Conservation (phyloP, 2,113 vertebrate genomes). For the Melanotaenia duboulayi region DNA sequence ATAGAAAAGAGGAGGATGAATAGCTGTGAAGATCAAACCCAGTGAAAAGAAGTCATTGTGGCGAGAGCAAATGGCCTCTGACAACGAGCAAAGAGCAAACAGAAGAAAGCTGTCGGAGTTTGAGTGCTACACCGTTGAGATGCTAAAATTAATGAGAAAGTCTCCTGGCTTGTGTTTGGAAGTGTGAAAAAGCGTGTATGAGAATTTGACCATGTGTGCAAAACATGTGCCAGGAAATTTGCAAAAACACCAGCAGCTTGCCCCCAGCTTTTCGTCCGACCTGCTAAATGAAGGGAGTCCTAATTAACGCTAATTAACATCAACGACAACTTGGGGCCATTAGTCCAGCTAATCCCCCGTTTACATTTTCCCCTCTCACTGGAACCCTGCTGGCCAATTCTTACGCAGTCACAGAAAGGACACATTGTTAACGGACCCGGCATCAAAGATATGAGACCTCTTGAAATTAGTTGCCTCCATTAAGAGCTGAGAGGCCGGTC, state of each 20-base stretch:
- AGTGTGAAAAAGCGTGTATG: constrained; percentile 51
- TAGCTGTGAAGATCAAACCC: constrained; percentile 74
- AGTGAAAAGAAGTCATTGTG: constrained; percentile 72
- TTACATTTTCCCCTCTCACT: constrained; percentile 79
- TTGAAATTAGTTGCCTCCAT: constrained; percentile 70
- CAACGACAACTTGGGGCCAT: constrained; percentile 82
- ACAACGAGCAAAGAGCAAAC: constrained; percentile 75
- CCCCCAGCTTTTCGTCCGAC: constrained; percentile 14
- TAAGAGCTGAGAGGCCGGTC: constrained; percentile 61
- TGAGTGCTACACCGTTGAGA: constrained; percentile 40
- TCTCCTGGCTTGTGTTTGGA: constrained; percentile 12
- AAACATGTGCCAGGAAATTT: constrained; percentile 33
- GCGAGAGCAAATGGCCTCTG: constrained; percentile 71
- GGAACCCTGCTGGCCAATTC: constrained; percentile 82
- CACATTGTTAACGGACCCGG: constrained; percentile 73
- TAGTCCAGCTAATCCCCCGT: constrained; percentile 84
- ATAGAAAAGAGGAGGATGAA: constrained; percentile 60
- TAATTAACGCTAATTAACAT: constrained; percentile 86
- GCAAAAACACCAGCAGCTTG: constrained; percentile 34
- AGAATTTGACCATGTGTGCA: constrained; percentile 28
- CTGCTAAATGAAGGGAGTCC: constrained; percentile 65
- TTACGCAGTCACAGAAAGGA: constrained; percentile 76
- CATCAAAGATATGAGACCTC: constrained; percentile 76
- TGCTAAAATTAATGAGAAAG: constrained; percentile 49
- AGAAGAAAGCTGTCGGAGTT: constrained; percentile 59